A percentile compares a stretch with the other conserved stretches of the same genome.
phyloP scores from a whole-genome alignment of 2,888 invertebrate species.

The Agonopterix heracliana region DNA sequence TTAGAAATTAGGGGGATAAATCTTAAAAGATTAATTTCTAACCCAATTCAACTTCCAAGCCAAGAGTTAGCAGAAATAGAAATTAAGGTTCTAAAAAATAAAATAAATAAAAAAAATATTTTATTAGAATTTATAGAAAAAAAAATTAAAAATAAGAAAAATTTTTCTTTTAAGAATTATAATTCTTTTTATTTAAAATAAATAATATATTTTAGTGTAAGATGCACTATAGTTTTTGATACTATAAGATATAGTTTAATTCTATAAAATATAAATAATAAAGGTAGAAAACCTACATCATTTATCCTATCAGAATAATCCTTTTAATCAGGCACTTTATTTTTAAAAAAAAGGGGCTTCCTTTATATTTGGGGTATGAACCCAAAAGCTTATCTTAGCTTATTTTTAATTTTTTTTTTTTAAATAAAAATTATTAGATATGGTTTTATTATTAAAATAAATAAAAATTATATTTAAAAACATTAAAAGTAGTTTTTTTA shows the following conservation, averaged over 20 bases:
- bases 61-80: constrained; percentile 55
- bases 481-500: constrained; percentile 28
- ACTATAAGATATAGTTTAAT: constrained; percentile 77
- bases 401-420: constrained; percentile 50
- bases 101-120: constrained; percentile 68
- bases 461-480: constrained; percentile 16
- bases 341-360: constrained; percentile 59
- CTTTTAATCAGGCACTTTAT: constrained; percentile 66
- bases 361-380: constrained; percentile 78
- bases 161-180: constrained; percentile 56
- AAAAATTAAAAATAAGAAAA: constrained; percentile 72
- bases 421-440: constrained; percentile 25
- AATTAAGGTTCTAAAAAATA: constrained; percentile 67
- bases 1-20: constrained; percentile 76
- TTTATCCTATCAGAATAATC: constrained; percentile 67
- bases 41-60: constrained; percentile 74
- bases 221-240: constrained; percentile 79
- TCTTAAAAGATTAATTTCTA: constrained; percentile 79
- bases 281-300: constrained; percentile 60
- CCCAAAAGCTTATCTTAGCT: constrained; percentile 78
- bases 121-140: constrained; percentile 62
- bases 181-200: constrained; percentile 22
- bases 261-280: constrained; percentile 76
- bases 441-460: constrained; percentile 23
- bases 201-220: constrained; percentile 76